Evolutionary conservation across 2,888 invertebrate genomes (phyloP).

Genomic region (Thecophora atra): DNA sequence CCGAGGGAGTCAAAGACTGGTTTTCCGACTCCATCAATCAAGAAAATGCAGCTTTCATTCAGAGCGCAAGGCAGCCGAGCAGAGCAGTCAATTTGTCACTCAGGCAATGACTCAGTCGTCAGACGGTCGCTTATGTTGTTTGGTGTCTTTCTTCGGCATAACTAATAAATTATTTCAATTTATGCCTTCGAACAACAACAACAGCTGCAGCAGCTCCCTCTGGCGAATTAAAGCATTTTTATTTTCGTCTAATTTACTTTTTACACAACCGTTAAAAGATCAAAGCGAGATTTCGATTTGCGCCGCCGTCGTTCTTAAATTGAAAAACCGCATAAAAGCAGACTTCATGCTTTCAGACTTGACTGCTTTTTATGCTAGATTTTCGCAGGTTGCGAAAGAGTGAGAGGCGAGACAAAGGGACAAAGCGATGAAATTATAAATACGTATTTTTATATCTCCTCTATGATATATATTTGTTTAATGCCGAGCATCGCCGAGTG

Average conservation of each 20-base stretch:
- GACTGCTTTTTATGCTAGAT: background rate
- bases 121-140: constrained; percentile 15
- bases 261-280: constrained; percentile 18
- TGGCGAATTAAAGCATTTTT: constrained; percentile 1
- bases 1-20: no score
- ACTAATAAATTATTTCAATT: constrained; percentile 34
- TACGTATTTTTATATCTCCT: background rate
- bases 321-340: constrained; percentile 34
- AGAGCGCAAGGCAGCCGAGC: background rate
- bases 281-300: constrained; percentile 33
- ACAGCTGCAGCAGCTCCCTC: constrained; percentile 13
- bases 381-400: background rate
- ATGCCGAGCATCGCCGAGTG: background rate
- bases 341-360: background rate
- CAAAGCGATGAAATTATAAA: background rate
- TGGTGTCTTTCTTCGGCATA: constrained; percentile 7
- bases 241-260: constrained; percentile 21
- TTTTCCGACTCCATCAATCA: background rate
- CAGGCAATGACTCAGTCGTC: background rate
- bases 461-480: background rate
- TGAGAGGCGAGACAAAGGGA: no score
- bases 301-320: constrained; percentile 19
- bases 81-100: background rate
- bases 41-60: background rate
- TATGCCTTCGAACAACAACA: constrained; percentile 14